Conservation (phyloP, 2,113 vertebrate species). For the Xyliphius kryptos region DNA sequence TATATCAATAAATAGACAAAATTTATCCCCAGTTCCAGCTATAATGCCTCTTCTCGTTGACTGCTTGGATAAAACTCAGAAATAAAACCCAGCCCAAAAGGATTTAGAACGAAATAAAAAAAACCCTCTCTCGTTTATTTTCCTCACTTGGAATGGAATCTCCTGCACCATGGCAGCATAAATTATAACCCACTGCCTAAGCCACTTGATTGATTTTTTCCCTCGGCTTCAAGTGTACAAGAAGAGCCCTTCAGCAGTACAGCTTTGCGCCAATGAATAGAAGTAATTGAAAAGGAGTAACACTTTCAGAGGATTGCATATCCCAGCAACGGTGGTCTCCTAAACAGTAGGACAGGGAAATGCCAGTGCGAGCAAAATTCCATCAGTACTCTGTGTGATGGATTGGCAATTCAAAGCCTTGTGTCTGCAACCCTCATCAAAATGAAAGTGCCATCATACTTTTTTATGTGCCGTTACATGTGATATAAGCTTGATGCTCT, state of each 20-base stretch:
- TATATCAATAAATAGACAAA: no score
- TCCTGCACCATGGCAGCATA: constrained; percentile 10
- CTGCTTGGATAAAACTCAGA: neutral
- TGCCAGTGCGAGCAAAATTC: neutral
- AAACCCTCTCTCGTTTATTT: constrained; percentile 9
- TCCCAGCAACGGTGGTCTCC: neutral
- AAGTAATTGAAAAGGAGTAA: constrained; percentile 31
- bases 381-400: neutral
- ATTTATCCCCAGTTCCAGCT: no score
- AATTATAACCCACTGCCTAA: constrained; percentile 35
- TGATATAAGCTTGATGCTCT: constrained; percentile 1
- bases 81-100: constrained; percentile 11
- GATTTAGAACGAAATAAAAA: neutral
- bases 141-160: constrained; percentile 16
- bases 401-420: neutral
- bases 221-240: constrained; percentile 3
- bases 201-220: constrained; percentile 22
- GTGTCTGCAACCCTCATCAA: neutral
- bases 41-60: no score
- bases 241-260: constrained; percentile 26
- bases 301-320: constrained; percentile 12
- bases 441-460: constrained; percentile 19
- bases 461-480: constrained; percentile 12
- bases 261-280: constrained; percentile 27
- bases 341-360: constrained; percentile 11